Evolutionary conservation across 2,113 vertebrate species (phyloP).

Genomic region (Mus musculus): GRCm39 chr4:120336501-120337000

Average conservation of each 20-base stretch:
- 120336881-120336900: neutral
- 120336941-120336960: slow-evolving; percentile 40
- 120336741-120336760: neutral
- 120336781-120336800: neutral
- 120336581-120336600: neutral
- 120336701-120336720: neutral
- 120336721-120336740: neutral
- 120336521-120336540: neutral
- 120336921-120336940: slow-evolving; percentile 29
- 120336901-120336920: slow-evolving; percentile 26
- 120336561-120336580: neutral
- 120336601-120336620: neutral
- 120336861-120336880: neutral
- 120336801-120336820: slow-evolving; percentile 23
- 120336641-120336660: neutral
- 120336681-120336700: neutral
- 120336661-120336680: neutral
- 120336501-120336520: neutral
- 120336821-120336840: neutral
- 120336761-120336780: slow-evolving; percentile 15
- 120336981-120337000: slow-evolving; percentile 16
- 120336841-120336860: neutral
- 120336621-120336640: neutral
- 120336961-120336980: slow-evolving; percentile 32
- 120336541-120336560: neutral